Evolutionary conservation across 2,888 invertebrate species (phyloP).

Genomic region (Heteromurus nitidus): DNA sequence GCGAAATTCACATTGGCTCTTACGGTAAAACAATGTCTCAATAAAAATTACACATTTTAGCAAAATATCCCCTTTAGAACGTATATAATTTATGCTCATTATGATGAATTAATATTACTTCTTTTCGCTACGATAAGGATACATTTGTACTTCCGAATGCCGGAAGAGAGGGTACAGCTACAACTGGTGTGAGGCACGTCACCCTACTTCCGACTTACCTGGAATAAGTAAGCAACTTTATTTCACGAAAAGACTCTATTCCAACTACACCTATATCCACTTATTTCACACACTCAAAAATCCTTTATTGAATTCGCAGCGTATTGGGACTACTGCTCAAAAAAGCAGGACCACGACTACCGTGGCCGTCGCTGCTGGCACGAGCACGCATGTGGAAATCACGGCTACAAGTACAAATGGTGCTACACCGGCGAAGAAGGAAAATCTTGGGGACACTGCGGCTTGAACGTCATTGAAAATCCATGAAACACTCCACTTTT

Average conservation of each 20-base stretch:
- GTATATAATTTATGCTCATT: too few species aligned
- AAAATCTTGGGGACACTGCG: constrained; percentile 62
- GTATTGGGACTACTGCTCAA: constrained; percentile 66
- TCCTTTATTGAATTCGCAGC: too few species aligned
- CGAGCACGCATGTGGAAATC: constrained; percentile 64
- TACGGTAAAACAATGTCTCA: too few species aligned
- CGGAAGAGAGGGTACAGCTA: constrained; percentile 53
- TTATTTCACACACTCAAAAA: too few species aligned
- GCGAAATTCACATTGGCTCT: constrained; percentile 55
- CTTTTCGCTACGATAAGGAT: constrained; percentile 53
- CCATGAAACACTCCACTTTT: not conserved
- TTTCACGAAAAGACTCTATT: not conserved
- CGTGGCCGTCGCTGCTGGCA: constrained; percentile 46
- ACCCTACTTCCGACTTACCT: constrained; percentile 49
- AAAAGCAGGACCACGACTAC: constrained; percentile 55
- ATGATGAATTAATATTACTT: too few species aligned
- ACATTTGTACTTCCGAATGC: constrained; percentile 56
- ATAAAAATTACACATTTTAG: too few species aligned
- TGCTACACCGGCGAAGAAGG: constrained; percentile 60
- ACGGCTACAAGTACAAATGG: constrained; percentile 65
- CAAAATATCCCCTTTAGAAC: too few species aligned
- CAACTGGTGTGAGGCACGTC: constrained; percentile 60
- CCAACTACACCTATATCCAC: not conserved
- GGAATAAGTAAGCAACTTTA: constrained; percentile 66
- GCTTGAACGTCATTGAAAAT: constrained; percentile 38